Conservation (phyloP, 2,888 invertebrate species). For the Leptinotarsa juncta region DNA sequence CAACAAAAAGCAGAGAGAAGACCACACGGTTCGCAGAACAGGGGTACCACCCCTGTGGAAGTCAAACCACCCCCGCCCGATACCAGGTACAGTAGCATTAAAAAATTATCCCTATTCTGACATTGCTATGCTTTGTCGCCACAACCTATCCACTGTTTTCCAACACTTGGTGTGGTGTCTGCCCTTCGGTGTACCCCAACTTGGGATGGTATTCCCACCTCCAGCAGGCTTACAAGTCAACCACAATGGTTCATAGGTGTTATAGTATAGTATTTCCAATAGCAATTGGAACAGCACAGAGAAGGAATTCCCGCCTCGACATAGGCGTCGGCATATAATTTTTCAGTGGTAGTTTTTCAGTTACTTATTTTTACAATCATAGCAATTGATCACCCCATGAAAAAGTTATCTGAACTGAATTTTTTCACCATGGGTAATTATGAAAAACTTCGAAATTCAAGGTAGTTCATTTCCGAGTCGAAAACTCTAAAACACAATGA, state of each 20-base stretch:
- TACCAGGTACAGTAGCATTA: constrained; percentile 54
- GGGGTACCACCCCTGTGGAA: constrained; percentile 51
- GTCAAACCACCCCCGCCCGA: constrained; percentile 61
- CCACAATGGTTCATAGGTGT: not conserved
- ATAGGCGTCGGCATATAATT: too few relatives aligned
- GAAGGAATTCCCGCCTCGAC: too few relatives aligned
- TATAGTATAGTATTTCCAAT: not conserved
- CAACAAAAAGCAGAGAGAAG: constrained; percentile 50
- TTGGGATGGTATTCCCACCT: not conserved
- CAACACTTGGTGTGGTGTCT: constrained; percentile 11
- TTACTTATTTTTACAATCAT: too few relatives aligned
- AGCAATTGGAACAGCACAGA: too few relatives aligned
- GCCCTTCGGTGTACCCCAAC: constrained; percentile 7
- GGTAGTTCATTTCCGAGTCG: too few relatives aligned
- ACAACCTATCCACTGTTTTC: not conserved
- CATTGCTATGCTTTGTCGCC: constrained; percentile 5
- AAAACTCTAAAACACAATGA: too few relatives aligned
- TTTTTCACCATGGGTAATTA: too few relatives aligned
- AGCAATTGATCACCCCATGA: too few relatives aligned
- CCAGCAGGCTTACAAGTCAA: not conserved
- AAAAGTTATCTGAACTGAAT: too few relatives aligned
- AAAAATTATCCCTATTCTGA: constrained; percentile 17
- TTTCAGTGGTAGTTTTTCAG: too few relatives aligned
- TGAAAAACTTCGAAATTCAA: too few relatives aligned
- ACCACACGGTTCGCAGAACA: constrained; percentile 41